Evolutionary conservation across 2,113 vertebrate species (phyloP), one percentile per base, ranked within the genome.

Genomic region (Edolisoma coerulescens): DNA sequence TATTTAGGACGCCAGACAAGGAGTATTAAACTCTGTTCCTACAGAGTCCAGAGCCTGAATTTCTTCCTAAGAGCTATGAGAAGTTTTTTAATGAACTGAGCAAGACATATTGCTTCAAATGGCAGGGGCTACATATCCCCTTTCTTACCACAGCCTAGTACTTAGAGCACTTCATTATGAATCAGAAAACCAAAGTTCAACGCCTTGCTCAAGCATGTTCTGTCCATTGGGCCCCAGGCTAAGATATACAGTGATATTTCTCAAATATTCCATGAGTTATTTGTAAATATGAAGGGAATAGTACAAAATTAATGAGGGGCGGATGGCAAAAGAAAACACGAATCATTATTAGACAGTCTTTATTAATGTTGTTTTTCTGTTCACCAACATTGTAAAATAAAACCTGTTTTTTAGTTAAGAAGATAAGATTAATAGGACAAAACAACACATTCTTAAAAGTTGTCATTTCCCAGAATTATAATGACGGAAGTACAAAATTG

Each of bases 381-480:
- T 93, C 19, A 37, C 10, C 16, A 60, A 37, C 35, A 78, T 84
- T 95, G 89, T 84, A 77, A 95, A 93, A 89, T 63, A 70, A 89
- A 90, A 67, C 13, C 17, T 53, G 6, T 57, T 47, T 76, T 85
- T 49, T 69, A 73, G 32, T 80, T 45, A 73, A 73, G 54, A 94
- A 90, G 39, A 70, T 82, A 89, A 93, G 33, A 75, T 93, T 81
- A 56, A 77, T 75, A 82, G 60, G 76, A 90, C 47, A 84, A 90
- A 92, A 92, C 75, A 90, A 41, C 23, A 44, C 90, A 79, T 92
- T 86, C 83, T 89, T 54, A 81, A 89, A 92, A 86, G 41, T 44
- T 90, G 50, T 63, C 45, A 84, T 90, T 95, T 92, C 73, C 42
- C 42, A 67, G 83, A 96, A 77, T 90, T 88, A 90, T 70, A 90